Conservation (phyloP, 2,113 vertebrate genomes). For the Melierax canorus region DNA sequence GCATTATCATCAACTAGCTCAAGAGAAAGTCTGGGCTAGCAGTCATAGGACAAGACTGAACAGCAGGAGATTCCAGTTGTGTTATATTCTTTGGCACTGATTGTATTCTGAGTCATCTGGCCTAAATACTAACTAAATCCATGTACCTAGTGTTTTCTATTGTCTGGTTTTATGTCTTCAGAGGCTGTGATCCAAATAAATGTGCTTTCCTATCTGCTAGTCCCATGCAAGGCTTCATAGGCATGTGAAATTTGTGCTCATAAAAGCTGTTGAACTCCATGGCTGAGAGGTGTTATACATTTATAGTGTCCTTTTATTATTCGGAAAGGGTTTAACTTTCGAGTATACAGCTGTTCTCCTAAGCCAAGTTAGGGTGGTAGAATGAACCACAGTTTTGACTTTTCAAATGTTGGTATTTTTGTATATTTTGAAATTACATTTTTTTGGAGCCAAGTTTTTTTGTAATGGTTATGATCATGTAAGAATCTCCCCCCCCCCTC, state of each 20-base stretch:
- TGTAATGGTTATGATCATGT: not conserved
- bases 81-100: slow-evolving; percentile 21
- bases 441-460: not conserved
- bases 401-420: not conserved
- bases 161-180: slow-evolving; percentile 47
- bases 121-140: slow-evolving; percentile 33
- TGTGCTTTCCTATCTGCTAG: not conserved
- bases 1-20: not conserved
- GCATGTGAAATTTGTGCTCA: not conserved
- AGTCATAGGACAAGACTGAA: not conserved
- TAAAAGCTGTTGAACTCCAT: not conserved
- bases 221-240: not conserved
- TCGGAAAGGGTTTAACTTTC: not conserved
- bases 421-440: not conserved
- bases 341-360: not conserved
- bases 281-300: not conserved
- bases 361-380: not conserved
- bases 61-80: not conserved
- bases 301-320: not conserved
- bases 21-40: not conserved
- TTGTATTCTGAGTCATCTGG: slow-evolving; percentile 31
- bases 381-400: not conserved
- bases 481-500: not conserved
- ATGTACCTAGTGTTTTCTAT: slow-evolving; percentile 30
- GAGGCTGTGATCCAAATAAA: not conserved